Percentiles rank a stretch among this genome's conserved stretches.
Conservation (phyloP, 2,888 invertebrate species). For the Drosophila barbarae region DNA sequence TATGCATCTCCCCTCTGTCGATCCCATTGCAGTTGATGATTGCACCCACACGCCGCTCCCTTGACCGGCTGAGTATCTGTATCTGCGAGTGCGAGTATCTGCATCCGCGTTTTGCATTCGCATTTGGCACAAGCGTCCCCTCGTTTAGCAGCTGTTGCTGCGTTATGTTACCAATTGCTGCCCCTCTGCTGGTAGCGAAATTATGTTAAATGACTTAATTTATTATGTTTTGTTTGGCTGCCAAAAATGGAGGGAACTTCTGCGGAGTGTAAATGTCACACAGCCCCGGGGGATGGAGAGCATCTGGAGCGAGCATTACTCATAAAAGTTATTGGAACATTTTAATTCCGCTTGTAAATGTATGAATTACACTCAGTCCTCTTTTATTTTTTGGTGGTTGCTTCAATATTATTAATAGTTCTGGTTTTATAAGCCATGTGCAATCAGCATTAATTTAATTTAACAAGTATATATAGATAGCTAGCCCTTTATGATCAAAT, state of each 20-base stretch:
- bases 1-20: constrained; percentile 5
- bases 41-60: constrained; percentile 70
- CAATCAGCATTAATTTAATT: constrained; percentile 1
- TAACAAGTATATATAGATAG: background rate
- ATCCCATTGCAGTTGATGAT: constrained; percentile 56
- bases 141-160: constrained; percentile 68
- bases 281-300: constrained; percentile 7
- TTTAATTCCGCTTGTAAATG: constrained; percentile 28
- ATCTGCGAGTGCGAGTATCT: constrained; percentile 19
- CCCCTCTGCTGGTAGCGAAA: constrained; percentile 65
- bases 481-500: no score
- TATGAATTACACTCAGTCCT: constrained; percentile 4
- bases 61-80: constrained; percentile 47
- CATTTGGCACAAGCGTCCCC: constrained; percentile 70
- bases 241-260: constrained; percentile 50
- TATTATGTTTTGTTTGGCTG: constrained; percentile 66
- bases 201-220: constrained; percentile 74
- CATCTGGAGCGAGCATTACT: constrained; percentile 14
- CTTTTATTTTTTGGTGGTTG: background rate
- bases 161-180: constrained; percentile 31
- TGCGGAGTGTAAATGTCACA: constrained; percentile 39
- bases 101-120: constrained; percentile 47
- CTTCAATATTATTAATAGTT: background rate
- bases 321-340: constrained; percentile 19
- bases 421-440: background rate